Base-by-base conservation (phyloP, 2,113 vertebrate genomes). In the Pterocles burchelli region DNA sequence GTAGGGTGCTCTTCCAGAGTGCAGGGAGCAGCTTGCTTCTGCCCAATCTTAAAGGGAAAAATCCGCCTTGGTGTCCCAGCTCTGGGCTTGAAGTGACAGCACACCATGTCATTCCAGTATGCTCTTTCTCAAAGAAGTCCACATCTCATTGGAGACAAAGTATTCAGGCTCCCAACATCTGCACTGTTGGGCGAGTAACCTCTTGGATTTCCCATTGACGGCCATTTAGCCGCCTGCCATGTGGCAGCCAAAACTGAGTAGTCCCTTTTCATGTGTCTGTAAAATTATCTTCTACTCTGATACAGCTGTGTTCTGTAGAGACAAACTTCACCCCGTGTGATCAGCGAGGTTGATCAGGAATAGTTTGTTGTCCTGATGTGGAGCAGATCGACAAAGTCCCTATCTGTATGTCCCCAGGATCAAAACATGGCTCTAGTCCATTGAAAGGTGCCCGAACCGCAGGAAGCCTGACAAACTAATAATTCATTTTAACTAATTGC, bases 401-500 rank as follows among this genome's bases (percentile, higher is more conserved):
- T 16, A 2, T 58, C 24, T 79, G 8, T 31, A 3, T 82, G 48
- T 17, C 19, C 34, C 29, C 45, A 25, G 36, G 72, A 68, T 38
- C 29, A 54, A 34, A 70, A 43, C 22, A 22, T 46, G 19, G n/a
- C 58, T 79, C 13, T 33, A 62, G 54, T 34, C 76, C 43, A 43
- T 6, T 58, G 25, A 46, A 85, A 85, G 41, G 46, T 93, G 25
- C 54, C 82, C 65, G 62, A 87, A 26, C 68, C 54, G 22, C 70
- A 85, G 87, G 61, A 73, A 82, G 66, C 46, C 49, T 88, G 62
- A 77, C 72, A 73, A 90, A 74, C 72, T 72, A 58, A 57, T 68
- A 89, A 87, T 91, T 89, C 6, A 38, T 75, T 85, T 79, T 54
- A 73, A 76, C 41, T 82, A 89, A 85, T 82, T 82, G 78, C 67